Conservation (phyloP, 2,113 vertebrate species). For the Pluvianellus socialis region DNA sequence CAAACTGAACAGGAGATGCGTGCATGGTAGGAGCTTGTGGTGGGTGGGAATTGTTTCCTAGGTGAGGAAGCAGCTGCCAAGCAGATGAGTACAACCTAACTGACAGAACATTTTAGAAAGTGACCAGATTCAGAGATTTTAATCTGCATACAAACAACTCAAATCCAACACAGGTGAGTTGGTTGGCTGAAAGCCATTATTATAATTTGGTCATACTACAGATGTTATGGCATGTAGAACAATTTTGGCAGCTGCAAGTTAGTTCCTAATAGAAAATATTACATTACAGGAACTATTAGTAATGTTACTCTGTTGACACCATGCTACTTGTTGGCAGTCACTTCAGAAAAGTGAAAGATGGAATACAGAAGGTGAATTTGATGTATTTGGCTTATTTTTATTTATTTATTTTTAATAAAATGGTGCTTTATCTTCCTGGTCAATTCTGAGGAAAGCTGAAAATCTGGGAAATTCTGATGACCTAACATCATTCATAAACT, state of each 20-base stretch:
- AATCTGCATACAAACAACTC: background rate
- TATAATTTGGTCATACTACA: background rate
- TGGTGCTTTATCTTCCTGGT: background rate
- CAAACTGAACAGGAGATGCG: background rate
- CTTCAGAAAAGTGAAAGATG: background rate
- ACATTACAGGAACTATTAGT: background rate
- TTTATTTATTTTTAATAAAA: background rate
- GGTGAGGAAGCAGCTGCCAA: background rate
- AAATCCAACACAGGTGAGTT: slow-evolving; percentile 18
- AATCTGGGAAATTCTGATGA: background rate
- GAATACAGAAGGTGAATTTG: background rate
- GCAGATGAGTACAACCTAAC: background rate
- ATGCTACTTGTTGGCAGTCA: background rate
- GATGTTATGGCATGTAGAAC: background rate
- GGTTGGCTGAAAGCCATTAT: background rate
- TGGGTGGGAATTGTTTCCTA: background rate
- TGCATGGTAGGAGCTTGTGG: accelerated
- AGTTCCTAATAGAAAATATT: slow-evolving; percentile 4
- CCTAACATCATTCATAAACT: background rate
- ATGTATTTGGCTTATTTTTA: background rate
- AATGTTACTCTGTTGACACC: background rate
- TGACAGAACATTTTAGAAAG: background rate
- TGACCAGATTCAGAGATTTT: background rate
- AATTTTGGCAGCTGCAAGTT: background rate
- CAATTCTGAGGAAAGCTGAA: background rate